phyloP scores from a whole-genome alignment of 2,888 invertebrate species.

The Mesorhabditis spiculigera region DNA sequence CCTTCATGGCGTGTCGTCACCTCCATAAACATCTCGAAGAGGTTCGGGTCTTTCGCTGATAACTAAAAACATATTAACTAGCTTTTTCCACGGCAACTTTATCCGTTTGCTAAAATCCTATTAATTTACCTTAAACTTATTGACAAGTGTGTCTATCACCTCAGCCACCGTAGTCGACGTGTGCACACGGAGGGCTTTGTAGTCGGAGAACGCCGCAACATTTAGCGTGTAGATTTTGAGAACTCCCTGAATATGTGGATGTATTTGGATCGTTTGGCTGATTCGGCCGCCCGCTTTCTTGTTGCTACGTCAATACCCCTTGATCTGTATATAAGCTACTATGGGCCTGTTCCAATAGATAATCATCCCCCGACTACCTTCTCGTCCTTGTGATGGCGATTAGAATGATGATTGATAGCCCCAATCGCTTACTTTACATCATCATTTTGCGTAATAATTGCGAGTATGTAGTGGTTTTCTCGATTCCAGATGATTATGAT shows the following conservation, averaged over 20 bases:
- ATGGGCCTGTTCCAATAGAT: no score
- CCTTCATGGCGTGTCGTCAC: conserved; percentile 28
- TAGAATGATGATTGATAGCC: no score
- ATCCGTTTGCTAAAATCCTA: background rate
- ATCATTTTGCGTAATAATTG: no score
- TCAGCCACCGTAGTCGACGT: conserved; percentile 79
- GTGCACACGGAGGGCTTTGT: conserved; percentile 86
- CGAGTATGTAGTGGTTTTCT: no score
- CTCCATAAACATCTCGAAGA: conserved; percentile 85
- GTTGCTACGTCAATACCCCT: no score
- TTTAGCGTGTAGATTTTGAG: conserved; percentile 86
- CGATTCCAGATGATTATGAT: no score
- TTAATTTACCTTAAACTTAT: conserved; percentile 68
- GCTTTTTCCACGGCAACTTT: background rate
- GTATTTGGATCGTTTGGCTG: no score
- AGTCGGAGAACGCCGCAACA: conserved; percentile 86
- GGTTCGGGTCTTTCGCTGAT: conserved; percentile 71
- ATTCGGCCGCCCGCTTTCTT: no score
- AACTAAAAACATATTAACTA: conserved; percentile 14
- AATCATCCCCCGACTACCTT: no score
- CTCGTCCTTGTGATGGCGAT: no score
- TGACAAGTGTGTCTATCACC: conserved; percentile 77
- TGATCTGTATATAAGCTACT: no score
- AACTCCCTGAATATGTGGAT: conserved; percentile 71
- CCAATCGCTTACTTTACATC: no score